Evolutionary conservation across 2,888 invertebrate species (phyloP), one percentile per base, ranked within the genome.

Genomic region (Galeopsomyia nigrocyanea): DNA sequence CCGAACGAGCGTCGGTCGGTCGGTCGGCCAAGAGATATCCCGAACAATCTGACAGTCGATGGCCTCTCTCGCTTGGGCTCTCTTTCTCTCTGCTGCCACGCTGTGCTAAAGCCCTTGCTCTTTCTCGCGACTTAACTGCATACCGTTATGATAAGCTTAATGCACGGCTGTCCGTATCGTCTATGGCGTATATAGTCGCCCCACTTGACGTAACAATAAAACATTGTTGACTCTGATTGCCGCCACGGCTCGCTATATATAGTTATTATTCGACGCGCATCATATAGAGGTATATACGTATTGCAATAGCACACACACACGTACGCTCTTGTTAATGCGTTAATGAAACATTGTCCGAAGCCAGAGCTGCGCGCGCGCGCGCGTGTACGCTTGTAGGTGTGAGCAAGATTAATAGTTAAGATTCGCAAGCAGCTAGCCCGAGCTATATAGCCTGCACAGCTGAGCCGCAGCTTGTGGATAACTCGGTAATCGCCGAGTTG

Each of bases 101-200:
- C 26, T 2, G 49, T 6, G 46, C 61, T 61, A 57, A 56, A 46
- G 62, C 31, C 64, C 74, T 68, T 77, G 69, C 39, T 39, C 39
- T 10, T 39, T 39, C 39, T 39, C 74, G 69, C 77, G 78, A 81
- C 80, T 81, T 80, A 81, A 79, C 81, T 78, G 78, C 79, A 76
- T 77, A 82, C 84, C 84, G 84, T 84, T 84, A 85, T 83, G 82
- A 84, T 84, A 82, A 84, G 82, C 84, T 83, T 82, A 84, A 85
- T 83, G 82, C 82, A 82, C 79, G 81, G 78, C 82, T 82, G 82
- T 82, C 80, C 79, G 78, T 78, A 76, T 77, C 80, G 77, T 78
- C 76, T 77, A 75, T 75, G 77, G 77, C 77, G 79, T 76, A n/a
- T n/a, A n/a, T n/a, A 74, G 78, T 79, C 77, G 78, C 79, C 80